These are phyloP conservation scores for Schizothorax lantsangensis DNA, from an alignment of 2,797 vertebrate species.

Conservation along the genomic window DNA sequence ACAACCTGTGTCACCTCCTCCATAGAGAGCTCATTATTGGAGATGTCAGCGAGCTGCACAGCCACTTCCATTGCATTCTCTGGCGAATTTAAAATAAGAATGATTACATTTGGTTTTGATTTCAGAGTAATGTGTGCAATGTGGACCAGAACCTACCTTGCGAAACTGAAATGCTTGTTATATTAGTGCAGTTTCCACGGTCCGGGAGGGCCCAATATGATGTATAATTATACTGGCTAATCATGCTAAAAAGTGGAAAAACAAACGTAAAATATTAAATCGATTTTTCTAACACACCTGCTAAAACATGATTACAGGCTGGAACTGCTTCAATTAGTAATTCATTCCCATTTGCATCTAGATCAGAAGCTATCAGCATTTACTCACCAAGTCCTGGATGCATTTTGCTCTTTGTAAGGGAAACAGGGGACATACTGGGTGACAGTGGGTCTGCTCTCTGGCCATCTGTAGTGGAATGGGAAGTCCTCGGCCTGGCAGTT, in stretches of 20 bases:
- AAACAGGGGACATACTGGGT: slow-evolving; percentile 79
- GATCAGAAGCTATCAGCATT: background rate
- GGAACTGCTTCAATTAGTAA: background rate
- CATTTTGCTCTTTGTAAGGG: slow-evolving; percentile 80
- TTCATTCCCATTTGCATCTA: background rate
- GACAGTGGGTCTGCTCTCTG: slow-evolving; percentile 76
- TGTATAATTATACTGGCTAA: slow-evolving; percentile 74
- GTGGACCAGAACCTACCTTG: slow-evolving; percentile 70
- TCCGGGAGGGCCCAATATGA: slow-evolving; percentile 84
- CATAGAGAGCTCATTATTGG: slow-evolving; percentile 82
- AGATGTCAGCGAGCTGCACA: slow-evolving; percentile 85
- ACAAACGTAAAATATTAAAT: background rate
- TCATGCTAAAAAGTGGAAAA: slow-evolving; percentile 71
- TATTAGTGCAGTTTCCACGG: slow-evolving; percentile 82
- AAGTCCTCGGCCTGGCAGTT: slow-evolving; percentile 79
- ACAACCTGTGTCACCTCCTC: slow-evolving; percentile 90
- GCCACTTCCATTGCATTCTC: slow-evolving; percentile 88
- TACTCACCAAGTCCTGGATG: slow-evolving; percentile 87
- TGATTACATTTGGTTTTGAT: background rate
- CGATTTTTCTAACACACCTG: background rate
- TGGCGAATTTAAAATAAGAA: slow-evolving; percentile 61
- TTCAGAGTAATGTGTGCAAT: background rate
- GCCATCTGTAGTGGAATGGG: slow-evolving; percentile 83
- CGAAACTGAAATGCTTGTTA: slow-evolving; percentile 74
- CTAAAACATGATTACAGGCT: background rate